phyloP scores from a whole-genome alignment of 2,113 vertebrate genomes.

The Zosterops lateralis region DNA sequence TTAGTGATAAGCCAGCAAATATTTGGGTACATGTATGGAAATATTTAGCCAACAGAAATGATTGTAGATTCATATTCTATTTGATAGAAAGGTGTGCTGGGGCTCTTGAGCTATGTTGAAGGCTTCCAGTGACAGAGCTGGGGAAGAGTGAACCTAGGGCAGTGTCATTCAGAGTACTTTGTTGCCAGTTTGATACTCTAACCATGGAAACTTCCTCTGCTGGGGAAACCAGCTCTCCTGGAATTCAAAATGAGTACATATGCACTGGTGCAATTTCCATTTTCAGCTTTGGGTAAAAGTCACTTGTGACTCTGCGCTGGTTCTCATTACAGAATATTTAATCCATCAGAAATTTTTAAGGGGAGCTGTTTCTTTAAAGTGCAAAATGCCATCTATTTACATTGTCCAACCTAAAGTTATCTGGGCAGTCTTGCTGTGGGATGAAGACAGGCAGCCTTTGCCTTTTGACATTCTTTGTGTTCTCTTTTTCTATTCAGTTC shows the following conservation, averaged over 20 bases:
- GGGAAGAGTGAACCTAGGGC: accelerated
- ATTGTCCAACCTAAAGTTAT: not conserved
- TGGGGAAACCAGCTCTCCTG: not conserved
- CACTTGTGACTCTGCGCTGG: not conserved
- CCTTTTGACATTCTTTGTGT: not conserved
- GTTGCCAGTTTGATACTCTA: not conserved
- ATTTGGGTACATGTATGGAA: not conserved
- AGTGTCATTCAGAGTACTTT: not conserved
- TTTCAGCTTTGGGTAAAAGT: not conserved
- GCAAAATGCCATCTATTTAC: not conserved
- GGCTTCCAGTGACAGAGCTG: not conserved
- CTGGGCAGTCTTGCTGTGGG: not conserved
- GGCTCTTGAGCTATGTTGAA: not conserved
- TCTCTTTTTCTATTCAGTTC: not conserved
- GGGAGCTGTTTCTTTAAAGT: not conserved
- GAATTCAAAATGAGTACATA: not conserved
- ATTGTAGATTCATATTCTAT: not conserved
- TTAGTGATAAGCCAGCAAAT: not conserved
- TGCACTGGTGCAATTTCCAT: not conserved
- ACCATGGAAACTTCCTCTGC: not conserved
- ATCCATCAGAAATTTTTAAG: not conserved
- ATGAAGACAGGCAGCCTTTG: not conserved
- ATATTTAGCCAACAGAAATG: not conserved
- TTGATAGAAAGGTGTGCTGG: not conserved
- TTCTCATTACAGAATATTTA: not conserved